Percentiles rank a stretch among this genome's conserved stretches.
phyloP scores from a whole-genome alignment of 2,888 invertebrate genomes.

The Gastrophysa polygoni region DNA sequence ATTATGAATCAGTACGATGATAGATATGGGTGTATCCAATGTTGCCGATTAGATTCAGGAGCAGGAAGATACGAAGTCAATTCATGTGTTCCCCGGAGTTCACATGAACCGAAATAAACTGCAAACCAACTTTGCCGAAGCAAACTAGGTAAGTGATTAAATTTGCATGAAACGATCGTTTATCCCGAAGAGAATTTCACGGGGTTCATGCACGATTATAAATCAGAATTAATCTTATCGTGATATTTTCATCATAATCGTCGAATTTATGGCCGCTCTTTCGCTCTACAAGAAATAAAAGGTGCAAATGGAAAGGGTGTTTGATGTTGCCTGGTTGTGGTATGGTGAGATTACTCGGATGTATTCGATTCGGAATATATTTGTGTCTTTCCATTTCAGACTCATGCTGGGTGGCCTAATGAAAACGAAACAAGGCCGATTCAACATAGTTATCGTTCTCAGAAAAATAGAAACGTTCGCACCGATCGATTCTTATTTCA shows the following conservation, averaged over 20 bases:
- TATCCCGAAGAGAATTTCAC: conserved; percentile 44
- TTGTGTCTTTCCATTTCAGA: too few relatives aligned
- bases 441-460: too few relatives aligned
- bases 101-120: conserved; percentile 24
- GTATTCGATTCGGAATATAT: not conserved
- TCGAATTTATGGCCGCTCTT: conserved; percentile 28
- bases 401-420: too few relatives aligned
- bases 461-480: too few relatives aligned
- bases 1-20: too few relatives aligned
- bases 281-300: conserved; percentile 21
- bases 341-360: too few relatives aligned
- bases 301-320: conserved; percentile 17
- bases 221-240: conserved; percentile 46
- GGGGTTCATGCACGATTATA: conserved; percentile 42
- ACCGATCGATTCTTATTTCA: too few relatives aligned
- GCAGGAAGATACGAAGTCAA: not conserved
- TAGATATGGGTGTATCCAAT: too few relatives aligned
- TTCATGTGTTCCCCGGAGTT: conserved; percentile 14
- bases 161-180: conserved; percentile 48
- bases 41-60: not conserved
- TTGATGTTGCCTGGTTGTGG: not conserved
- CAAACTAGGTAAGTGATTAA: conserved; percentile 45
- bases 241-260: conserved; percentile 41
- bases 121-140: conserved; percentile 39
- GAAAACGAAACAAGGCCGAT: too few relatives aligned